Evolutionary conservation across 1,140 invertebrate genomes (phyloP).

Genomic region (Brachionus rubens): DNA sequence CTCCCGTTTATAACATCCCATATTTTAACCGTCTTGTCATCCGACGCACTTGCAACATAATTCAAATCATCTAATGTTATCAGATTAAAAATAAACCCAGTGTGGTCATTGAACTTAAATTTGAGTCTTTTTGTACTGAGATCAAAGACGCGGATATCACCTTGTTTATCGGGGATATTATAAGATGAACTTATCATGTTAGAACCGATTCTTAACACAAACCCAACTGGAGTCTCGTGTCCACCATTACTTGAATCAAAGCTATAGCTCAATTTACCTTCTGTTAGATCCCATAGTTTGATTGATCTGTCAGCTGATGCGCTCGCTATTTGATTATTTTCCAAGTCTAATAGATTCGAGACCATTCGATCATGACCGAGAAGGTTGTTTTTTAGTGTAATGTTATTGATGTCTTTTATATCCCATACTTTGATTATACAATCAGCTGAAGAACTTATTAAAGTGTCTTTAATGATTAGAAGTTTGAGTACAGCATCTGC

Average conservation of each 20-base stretch:
- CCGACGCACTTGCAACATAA: not conserved
- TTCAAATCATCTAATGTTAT: conserved; percentile 53
- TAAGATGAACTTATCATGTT: not conserved
- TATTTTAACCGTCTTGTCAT: not conserved
- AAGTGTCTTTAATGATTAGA: conserved; percentile 79
- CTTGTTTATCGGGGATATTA: not conserved
- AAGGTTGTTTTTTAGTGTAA: not conserved
- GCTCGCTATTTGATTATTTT: not conserved
- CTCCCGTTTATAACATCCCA: not conserved
- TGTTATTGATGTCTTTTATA: conserved; percentile 46
- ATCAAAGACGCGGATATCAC: not conserved
- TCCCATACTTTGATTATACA: conserved; percentile 82
- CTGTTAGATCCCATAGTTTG: not conserved
- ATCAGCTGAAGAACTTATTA: conserved; percentile 92
- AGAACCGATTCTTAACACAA: not conserved
- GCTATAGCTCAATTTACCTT: not conserved
- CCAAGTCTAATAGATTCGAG: not conserved
- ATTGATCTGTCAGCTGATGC: not conserved
- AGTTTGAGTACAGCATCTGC: conserved; percentile 33
- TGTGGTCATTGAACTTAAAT: not conserved
- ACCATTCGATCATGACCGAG: not conserved
- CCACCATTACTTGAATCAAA: not conserved
- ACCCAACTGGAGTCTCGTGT: not conserved
- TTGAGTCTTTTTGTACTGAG: not conserved
- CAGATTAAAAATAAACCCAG: not conserved